phyloP scores from a whole-genome alignment of 2,113 vertebrate genomes.

The Potamarius usumacintae region DNA sequence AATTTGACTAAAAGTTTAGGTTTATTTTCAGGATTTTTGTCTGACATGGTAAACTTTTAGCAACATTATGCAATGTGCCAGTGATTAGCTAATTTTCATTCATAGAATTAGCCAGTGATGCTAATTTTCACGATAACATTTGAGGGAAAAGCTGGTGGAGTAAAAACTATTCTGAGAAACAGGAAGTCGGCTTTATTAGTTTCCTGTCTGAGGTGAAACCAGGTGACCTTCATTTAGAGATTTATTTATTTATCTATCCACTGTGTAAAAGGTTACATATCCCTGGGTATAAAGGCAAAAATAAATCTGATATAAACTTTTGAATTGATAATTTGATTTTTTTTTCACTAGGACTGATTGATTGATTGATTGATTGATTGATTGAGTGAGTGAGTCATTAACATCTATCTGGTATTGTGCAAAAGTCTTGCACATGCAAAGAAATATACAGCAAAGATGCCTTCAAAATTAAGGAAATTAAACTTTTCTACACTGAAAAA shows the following conservation, averaged over 20 bases:
- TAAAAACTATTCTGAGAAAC: not conserved
- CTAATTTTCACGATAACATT: not conserved
- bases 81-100: not conserved
- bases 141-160: not conserved
- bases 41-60: not conserved
- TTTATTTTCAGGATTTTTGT: not conserved
- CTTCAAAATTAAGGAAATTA: no score
- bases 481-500: no score
- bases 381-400: no score
- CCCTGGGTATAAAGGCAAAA: not conserved
- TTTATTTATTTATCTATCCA: not conserved
- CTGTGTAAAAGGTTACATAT: not conserved
- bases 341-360: no score
- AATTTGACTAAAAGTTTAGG: not conserved
- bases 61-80: not conserved
- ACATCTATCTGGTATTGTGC: no score
- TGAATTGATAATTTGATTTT: not conserved
- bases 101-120: not conserved
- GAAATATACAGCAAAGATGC: no score
- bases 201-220: not conserved
- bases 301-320: not conserved
- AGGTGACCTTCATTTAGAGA: not conserved
- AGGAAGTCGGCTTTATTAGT: not conserved
- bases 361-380: no score
- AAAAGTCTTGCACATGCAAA: no score